These are phyloP conservation scores for Columba janthina DNA, from an alignment of 2,113 vertebrate genomes.

Conservation along the genomic window DNA sequence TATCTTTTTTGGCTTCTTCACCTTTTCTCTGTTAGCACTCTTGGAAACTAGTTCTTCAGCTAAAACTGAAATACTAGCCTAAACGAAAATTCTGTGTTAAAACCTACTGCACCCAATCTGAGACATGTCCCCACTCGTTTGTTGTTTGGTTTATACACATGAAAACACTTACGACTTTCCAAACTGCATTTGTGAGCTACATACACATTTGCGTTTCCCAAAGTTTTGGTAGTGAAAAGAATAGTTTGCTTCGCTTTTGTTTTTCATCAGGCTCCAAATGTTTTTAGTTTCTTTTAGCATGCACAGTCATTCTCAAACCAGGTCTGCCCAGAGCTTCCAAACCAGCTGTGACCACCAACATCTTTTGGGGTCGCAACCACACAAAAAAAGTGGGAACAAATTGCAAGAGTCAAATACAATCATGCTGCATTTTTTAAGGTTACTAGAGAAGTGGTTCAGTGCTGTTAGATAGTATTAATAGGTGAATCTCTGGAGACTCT, in stretches of 20 bases:
- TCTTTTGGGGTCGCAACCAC: accelerated
- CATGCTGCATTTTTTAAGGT: background rate
- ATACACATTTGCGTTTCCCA: accelerated
- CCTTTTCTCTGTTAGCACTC: accelerated
- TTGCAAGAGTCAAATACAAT: background rate
- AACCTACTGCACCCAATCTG: background rate
- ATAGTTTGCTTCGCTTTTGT: background rate
- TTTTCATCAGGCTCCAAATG: background rate
- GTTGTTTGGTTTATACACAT: background rate
- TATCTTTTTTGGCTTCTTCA: background rate
- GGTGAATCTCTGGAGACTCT: background rate
- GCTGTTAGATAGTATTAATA: background rate
- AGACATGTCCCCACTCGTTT: background rate
- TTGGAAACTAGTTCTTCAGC: background rate
- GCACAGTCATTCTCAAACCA: background rate
- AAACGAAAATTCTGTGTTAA: background rate
- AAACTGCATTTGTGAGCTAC: background rate
- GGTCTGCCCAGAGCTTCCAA: background rate
- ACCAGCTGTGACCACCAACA: background rate
- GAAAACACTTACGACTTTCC: background rate
- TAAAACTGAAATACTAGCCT: background rate
- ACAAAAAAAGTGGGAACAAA: background rate
- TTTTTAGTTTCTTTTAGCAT: background rate
- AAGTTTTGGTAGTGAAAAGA: background rate
- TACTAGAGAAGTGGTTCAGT: background rate